Evolutionary conservation across 1,140 invertebrate species (phyloP).

Genomic region (Drosophila orena): DNA sequence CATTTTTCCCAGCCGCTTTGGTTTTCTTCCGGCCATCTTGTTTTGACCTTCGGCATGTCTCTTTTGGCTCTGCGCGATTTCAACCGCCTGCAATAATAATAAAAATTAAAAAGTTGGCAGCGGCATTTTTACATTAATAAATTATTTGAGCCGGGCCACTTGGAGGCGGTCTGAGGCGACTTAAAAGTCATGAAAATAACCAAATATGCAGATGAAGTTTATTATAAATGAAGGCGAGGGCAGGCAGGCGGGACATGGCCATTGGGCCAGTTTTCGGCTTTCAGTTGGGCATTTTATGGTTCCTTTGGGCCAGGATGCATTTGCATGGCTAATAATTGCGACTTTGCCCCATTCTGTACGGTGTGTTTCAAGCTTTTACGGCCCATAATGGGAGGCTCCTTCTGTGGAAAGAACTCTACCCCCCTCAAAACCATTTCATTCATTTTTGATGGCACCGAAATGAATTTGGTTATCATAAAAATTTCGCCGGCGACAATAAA

Average conservation of each 20-base stretch:
- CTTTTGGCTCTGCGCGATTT: constrained; percentile 32
- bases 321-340: constrained; percentile 65
- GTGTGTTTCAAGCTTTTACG: constrained; percentile 23
- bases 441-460: constrained; percentile 64
- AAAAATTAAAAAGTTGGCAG: constrained; percentile 64
- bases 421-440: constrained; percentile 36
- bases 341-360: not conserved
- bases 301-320: constrained; percentile 48
- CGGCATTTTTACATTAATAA: constrained; percentile 62
- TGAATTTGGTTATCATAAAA: constrained; percentile 69
- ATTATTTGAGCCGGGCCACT: constrained; percentile 40
- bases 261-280: constrained; percentile 18
- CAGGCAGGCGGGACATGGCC: not conserved
- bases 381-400: constrained; percentile 11
- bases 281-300: constrained; percentile 40
- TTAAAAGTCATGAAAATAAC: constrained; percentile 72
- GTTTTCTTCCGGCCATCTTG: constrained; percentile 15
- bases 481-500: constrained; percentile 55
- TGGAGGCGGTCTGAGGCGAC: constrained; percentile 21
- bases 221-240: constrained; percentile 5
- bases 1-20: not conserved
- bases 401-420: not conserved
- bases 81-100: constrained; percentile 30
- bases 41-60: constrained; percentile 31
- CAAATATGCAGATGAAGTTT: constrained; percentile 53